These are phyloP conservation scores for Athene noctua DNA, from an alignment of 2,113 vertebrate genomes.

Conservation along the genomic window DNA sequence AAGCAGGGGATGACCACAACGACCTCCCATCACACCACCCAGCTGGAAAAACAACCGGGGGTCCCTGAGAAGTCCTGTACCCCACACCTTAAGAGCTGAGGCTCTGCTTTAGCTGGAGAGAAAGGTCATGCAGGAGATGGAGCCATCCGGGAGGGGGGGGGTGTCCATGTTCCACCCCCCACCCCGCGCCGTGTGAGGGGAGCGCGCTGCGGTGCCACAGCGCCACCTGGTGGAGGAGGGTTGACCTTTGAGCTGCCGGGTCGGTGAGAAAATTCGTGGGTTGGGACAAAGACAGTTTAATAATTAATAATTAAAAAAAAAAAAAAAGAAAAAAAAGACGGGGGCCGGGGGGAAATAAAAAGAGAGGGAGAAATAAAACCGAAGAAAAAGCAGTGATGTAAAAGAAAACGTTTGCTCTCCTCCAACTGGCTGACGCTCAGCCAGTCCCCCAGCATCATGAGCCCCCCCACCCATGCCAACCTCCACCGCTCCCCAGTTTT, in stretches of 20 bases:
- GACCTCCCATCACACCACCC: not conserved
- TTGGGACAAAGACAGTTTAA: no score
- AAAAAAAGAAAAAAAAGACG: no score
- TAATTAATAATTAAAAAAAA: no score
- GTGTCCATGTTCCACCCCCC: no score
- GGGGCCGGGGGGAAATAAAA: no score
- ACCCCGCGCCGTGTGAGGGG: not conserved
- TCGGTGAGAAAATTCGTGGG: not conserved
- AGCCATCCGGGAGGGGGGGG: fast-evolving
- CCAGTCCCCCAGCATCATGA: fast-evolving
- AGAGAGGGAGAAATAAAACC: not conserved
- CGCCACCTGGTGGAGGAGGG: not conserved
- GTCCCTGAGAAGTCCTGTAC: not conserved
- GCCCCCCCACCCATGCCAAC: no score
- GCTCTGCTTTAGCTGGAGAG: not conserved
- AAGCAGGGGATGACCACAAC: not conserved
- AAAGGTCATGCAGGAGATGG: not conserved
- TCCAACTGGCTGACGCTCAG: not conserved
- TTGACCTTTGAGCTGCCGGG: not conserved
- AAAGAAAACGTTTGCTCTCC: not conserved
- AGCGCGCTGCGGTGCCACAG: not conserved
- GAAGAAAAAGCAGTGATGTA: not conserved
- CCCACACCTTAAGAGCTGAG: not conserved
- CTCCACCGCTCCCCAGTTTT: not conserved
- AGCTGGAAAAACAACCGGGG: not conserved